A percentile compares a stretch with the other conserved stretches of the same genome.
Conservation (phyloP, 2,888 invertebrate genomes). For the Matsumyia berberina region DNA sequence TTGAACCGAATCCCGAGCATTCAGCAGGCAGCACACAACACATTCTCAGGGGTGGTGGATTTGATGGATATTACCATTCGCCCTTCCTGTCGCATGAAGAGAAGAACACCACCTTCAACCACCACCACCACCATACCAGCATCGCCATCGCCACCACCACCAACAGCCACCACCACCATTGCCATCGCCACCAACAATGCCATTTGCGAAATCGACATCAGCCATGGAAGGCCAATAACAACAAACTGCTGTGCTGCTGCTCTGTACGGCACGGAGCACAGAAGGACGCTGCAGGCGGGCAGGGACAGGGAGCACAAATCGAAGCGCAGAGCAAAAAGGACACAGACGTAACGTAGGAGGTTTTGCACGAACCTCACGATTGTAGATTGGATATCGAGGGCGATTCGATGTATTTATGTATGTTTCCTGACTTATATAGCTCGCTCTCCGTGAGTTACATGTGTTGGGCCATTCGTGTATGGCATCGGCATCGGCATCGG, state of each 20-base stretch:
- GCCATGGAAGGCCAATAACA: slow-evolving; percentile 75
- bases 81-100: slow-evolving; percentile 67
- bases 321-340: slow-evolving; percentile 63
- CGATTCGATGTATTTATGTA: slow-evolving; percentile 75
- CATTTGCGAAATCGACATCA: slow-evolving; percentile 76
- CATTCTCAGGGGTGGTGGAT: slow-evolving; percentile 75
- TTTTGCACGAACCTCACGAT: slow-evolving; percentile 73
- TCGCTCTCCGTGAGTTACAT: slow-evolving; percentile 62
- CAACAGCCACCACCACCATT: slow-evolving; percentile 45
- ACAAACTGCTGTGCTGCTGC: slow-evolving; percentile 55
- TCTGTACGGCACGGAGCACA: neutral
- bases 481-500: too few relatives aligned
- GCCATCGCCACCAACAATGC: slow-evolving; percentile 64
- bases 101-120: slow-evolving; percentile 55
- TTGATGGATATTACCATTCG: slow-evolving; percentile 76
- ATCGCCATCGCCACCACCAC: slow-evolving; percentile 46
- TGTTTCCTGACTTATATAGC: slow-evolving; percentile 74
- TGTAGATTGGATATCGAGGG: slow-evolving; percentile 75
- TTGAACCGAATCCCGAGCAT: slow-evolving; percentile 73
- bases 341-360: slow-evolving; percentile 73
- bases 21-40: slow-evolving; percentile 63
- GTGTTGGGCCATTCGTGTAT: slow-evolving; percentile 73
- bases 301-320: slow-evolving; percentile 59
- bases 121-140: slow-evolving; percentile 46
- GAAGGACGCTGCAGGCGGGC: slow-evolving; percentile 16